These are phyloP conservation scores for Champsocephalus esox DNA, from an alignment of 2,797 vertebrate genomes.

Conservation along the genomic window DNA sequence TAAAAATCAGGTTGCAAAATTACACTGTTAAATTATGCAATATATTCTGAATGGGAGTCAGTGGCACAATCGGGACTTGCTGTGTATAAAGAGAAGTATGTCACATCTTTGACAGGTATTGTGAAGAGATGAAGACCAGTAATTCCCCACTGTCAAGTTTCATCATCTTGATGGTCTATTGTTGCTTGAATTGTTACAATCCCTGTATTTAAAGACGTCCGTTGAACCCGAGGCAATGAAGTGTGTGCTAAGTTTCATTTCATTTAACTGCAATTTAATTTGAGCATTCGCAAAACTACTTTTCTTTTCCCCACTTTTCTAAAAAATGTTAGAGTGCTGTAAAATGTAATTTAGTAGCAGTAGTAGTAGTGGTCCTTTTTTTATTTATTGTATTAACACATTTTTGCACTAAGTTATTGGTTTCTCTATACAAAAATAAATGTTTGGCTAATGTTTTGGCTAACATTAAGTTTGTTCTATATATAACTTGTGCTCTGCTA, in stretches of 20 bases:
- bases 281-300: no score
- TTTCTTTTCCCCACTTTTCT: no score
- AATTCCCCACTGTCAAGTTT: conserved; percentile 21
- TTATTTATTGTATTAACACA: no score
- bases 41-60: background rate
- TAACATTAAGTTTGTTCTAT: background rate
- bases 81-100: background rate
- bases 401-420: no score
- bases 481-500: background rate
- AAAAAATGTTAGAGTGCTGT: no score
- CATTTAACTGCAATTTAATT: no score
- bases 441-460: background rate
- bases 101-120: conserved; percentile 19
- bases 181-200: conserved; percentile 47
- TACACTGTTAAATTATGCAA: background rate
- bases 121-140: conserved; percentile 19
- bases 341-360: no score
- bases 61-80: background rate
- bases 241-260: no score
- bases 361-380: no score
- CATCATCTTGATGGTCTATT: conserved; percentile 51
- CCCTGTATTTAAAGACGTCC: conserved; percentile 22
- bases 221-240: background rate
- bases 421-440: no score
- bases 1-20: conserved; percentile 3